Evolutionary conservation across 2,888 invertebrate species (phyloP).

Genomic region (Sinhomidia bicolor): DNA sequence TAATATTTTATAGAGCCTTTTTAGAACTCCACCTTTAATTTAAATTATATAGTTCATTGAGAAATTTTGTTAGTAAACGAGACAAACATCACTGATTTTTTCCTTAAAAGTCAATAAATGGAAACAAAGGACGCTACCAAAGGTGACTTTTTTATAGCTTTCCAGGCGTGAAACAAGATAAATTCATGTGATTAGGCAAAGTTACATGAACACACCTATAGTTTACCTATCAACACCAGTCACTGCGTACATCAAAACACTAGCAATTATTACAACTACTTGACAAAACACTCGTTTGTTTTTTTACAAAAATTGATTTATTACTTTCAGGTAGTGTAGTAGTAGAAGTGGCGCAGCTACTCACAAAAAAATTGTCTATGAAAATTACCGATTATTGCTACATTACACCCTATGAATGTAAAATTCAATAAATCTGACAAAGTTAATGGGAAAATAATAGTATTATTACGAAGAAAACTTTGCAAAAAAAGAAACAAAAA

Average conservation of each 20-base stretch:
- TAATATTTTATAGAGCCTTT: too few relatives aligned
- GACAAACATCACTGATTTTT: too few relatives aligned
- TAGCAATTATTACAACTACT: background rate
- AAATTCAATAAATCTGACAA: background rate
- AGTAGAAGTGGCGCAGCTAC: background rate
- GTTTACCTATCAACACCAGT: slow-evolving; percentile 23
- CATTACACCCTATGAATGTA: background rate
- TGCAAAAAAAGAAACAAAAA: background rate
- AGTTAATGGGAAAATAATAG: background rate
- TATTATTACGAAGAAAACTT: background rate
- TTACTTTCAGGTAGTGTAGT: background rate
- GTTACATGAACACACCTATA: slow-evolving; percentile 17
- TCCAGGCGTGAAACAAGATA: slow-evolving; percentile 9
- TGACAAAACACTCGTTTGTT: slow-evolving; percentile 14
- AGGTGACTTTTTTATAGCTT: background rate
- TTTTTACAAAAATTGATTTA: slow-evolving; percentile 3
- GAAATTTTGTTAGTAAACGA: too few relatives aligned
- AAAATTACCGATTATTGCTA: background rate
- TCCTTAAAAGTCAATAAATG: background rate
- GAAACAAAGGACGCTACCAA: background rate
- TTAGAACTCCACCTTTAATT: too few relatives aligned
- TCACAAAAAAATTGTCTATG: background rate
- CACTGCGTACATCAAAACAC: slow-evolving; percentile 20
- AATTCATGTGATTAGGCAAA: slow-evolving; percentile 10
- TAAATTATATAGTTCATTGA: too few relatives aligned